Conservation (phyloP, 2,113 vertebrate species). For the Etheostoma spectabile region DNA sequence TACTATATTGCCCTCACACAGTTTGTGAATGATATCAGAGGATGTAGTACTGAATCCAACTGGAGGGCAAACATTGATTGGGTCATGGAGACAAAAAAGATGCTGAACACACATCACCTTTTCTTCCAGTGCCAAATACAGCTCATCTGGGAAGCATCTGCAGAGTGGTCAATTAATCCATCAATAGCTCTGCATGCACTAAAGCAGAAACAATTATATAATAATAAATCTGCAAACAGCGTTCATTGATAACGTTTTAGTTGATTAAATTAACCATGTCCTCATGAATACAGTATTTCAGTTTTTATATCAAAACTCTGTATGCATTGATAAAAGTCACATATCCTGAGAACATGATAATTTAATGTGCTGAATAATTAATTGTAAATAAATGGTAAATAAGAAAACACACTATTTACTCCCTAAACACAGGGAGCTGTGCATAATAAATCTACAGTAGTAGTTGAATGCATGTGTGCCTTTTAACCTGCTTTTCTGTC, state of each 20-base stretch:
- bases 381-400: constrained; percentile 53
- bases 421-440: constrained; percentile 8
- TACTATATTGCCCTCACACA: background rate
- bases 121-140: background rate
- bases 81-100: constrained; percentile 16
- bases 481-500: constrained; percentile 27
- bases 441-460: constrained; percentile 9
- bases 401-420: constrained; percentile 44
- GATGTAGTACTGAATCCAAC: background rate
- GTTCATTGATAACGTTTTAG: background rate
- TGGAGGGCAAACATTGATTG: constrained; percentile 13
- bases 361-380: constrained; percentile 56
- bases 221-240: background rate
- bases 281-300: background rate
- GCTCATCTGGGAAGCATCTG: constrained; percentile 18
- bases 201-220: background rate
- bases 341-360: constrained; percentile 52
- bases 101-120: constrained; percentile 2
- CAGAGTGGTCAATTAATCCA: constrained; percentile 20
- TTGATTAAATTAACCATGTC: background rate
- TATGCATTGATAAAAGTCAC: constrained; percentile 29
- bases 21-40: background rate
- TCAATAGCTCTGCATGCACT: background rate
- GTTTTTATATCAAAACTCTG: background rate
- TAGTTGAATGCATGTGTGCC: constrained; percentile 16